A percentile compares a stretch with the other conserved stretches of the same genome.
phyloP scores from a whole-genome alignment of 2,113 vertebrate species.

The Perca fluviatilis region DNA sequence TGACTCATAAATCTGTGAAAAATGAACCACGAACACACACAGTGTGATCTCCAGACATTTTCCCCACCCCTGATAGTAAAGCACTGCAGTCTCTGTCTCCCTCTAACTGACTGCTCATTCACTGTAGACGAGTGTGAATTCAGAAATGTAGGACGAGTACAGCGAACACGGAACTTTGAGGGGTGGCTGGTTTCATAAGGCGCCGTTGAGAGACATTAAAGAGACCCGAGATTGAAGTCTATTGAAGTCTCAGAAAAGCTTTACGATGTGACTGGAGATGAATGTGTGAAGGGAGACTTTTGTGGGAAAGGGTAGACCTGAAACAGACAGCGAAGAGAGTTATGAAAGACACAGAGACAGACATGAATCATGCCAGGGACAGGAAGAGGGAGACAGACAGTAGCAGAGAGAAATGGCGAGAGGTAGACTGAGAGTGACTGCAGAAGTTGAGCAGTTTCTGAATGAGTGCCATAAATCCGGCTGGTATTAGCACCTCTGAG shows the following conservation, averaged over 20 bases:
- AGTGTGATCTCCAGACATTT: slow-evolving; percentile 61
- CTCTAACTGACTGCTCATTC: slow-evolving; percentile 54
- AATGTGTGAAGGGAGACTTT: slow-evolving; percentile 9
- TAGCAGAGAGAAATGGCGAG: not conserved
- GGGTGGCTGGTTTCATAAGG: slow-evolving; percentile 54
- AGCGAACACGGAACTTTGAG: slow-evolving; percentile 44
- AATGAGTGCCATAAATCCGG: slow-evolving; percentile 64
- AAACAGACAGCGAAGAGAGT: not conserved
- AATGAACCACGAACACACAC: slow-evolving; percentile 1
- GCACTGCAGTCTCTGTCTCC: slow-evolving; percentile 63
- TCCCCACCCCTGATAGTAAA: slow-evolving; percentile 47
- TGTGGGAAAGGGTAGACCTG: not conserved
- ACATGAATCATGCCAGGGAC: not conserved
- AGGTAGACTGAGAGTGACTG: not conserved
- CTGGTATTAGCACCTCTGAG: slow-evolving; percentile 64
- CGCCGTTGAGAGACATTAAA: slow-evolving; percentile 26
- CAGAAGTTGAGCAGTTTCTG: slow-evolving; percentile 51
- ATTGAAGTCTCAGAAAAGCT: slow-evolving; percentile 2
- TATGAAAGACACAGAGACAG: not conserved
- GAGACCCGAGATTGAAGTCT: slow-evolving; percentile 18
- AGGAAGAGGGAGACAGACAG: not conserved
- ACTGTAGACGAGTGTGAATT: slow-evolving; percentile 43
- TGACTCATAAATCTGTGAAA: slow-evolving; percentile 34
- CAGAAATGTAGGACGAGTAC: slow-evolving; percentile 69
- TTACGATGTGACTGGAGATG: not conserved